Conservation (phyloP, 2,113 vertebrate genomes). For the Chlorocebus sabaeus region DNA sequence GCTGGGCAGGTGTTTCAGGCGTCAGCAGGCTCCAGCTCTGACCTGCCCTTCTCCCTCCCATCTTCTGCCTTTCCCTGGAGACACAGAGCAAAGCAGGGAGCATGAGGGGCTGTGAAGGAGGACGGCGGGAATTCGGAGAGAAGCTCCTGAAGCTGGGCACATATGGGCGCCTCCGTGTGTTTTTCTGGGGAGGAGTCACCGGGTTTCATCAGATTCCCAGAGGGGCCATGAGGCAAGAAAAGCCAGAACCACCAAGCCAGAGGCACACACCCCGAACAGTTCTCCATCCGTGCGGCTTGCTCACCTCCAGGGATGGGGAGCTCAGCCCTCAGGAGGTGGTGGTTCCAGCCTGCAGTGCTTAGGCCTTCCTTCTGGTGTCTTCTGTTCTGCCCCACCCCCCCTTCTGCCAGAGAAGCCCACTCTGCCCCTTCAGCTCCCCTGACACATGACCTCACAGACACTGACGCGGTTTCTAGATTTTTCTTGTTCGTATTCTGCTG, state of each 20-base stretch:
- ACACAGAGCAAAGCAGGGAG: neutral
- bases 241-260: neutral
- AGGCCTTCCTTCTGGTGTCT: neutral
- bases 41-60: neutral
- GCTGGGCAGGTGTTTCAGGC: neutral
- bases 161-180: neutral
- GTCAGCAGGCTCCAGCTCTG: neutral
- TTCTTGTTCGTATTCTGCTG: neutral
- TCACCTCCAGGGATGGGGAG: neutral
- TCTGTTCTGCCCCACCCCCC: rapidly evolving
- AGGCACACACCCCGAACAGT: neutral
- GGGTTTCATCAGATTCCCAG: neutral
- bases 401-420: neutral
- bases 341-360: rapidly evolving
- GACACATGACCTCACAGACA: neutral
- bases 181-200: neutral
- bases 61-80: neutral
- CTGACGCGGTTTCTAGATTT: neutral
- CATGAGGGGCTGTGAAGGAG: no score
- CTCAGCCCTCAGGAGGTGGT: neutral
- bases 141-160: neutral
- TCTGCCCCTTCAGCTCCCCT: neutral
- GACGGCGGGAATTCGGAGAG: neutral
- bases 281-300: neutral
- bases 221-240: neutral